phyloP scores from a whole-genome alignment of 2,888 invertebrate genomes.

The Hesperia comma region DNA sequence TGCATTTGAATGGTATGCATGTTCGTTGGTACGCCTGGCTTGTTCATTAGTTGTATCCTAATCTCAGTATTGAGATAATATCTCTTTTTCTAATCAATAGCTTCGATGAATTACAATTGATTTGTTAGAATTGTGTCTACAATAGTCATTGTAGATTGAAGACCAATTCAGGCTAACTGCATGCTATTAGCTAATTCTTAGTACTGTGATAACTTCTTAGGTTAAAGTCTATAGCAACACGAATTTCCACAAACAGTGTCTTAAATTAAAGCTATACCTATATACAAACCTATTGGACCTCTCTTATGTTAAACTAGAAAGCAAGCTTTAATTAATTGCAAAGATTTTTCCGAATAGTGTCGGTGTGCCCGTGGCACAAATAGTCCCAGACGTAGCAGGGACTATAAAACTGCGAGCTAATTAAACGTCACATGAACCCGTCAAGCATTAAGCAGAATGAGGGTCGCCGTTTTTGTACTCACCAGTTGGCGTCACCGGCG shows the following conservation, averaged over 20 bases:
- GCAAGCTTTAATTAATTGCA: not conserved
- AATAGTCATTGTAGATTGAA: too few species aligned
- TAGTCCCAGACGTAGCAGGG: conserved; percentile 12
- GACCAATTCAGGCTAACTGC: too few species aligned
- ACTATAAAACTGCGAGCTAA: conserved; percentile 24
- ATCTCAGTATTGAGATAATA: not conserved
- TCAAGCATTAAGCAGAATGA: conserved; percentile 30
- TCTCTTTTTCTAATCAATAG: not conserved
- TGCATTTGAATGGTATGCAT: conserved; percentile 7
- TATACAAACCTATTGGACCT: too few species aligned
- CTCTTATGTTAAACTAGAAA: too few species aligned
- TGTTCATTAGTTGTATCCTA: conserved; percentile 2
- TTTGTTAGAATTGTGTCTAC: not conserved
- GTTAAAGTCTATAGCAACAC: too few species aligned
- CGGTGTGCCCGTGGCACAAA: not conserved
- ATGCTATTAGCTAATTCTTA: too few species aligned
- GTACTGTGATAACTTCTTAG: too few species aligned
- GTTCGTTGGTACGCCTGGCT: not conserved
- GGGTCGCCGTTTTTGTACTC: too few species aligned
- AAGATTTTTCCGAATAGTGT: not conserved
- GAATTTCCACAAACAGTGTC: too few species aligned
- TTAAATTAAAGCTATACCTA: too few species aligned
- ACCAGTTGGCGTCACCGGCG: too few species aligned
- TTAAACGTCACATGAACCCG: conserved; percentile 28
- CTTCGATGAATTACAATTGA: not conserved